Evolutionary conservation across 1,140 invertebrate species (phyloP).

Genomic region (Lordiphosa stackelbergi): DNA sequence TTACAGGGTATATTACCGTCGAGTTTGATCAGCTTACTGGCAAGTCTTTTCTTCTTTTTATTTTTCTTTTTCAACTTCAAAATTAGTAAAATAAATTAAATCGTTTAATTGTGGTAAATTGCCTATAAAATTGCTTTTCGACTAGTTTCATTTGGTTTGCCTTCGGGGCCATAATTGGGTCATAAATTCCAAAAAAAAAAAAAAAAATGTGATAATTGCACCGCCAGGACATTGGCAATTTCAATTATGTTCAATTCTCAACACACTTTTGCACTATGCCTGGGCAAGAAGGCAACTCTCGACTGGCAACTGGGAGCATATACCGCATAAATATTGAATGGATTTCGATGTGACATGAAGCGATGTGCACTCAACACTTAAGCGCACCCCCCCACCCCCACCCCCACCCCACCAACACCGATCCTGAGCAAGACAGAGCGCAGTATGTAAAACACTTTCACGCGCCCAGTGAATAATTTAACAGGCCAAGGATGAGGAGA

Average conservation of each 20-base stretch:
- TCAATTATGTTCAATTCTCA: constrained; percentile 51
- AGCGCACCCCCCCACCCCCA: constrained; percentile 3
- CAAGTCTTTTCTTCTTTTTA: constrained; percentile 6
- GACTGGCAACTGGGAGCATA: constrained; percentile 16
- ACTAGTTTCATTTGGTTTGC: constrained; percentile 26
- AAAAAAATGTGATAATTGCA: constrained; percentile 43
- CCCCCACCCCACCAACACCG: too few species aligned
- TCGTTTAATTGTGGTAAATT: constrained; percentile 66
- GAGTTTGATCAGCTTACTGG: too few species aligned
- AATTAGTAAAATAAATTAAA: constrained; percentile 69
- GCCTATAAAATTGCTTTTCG: constrained; percentile 56
- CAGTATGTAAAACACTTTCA: constrained; percentile 53
- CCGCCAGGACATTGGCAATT: constrained; percentile 26
- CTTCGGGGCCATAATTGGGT: constrained; percentile 45
- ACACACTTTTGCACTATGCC: constrained; percentile 47
- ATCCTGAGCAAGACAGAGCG: too few species aligned
- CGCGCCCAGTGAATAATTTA: constrained; percentile 54
- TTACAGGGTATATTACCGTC: too few species aligned
- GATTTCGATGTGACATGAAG: constrained; percentile 51
- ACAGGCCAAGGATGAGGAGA: constrained; percentile 15
- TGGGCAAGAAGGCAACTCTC: too few species aligned
- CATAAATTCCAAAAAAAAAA: constrained; percentile 57
- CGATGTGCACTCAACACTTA: constrained; percentile 48
- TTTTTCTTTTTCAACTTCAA: constrained; percentile 20
- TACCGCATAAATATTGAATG: constrained; percentile 53